Evolutionary conservation across 2,888 invertebrate species (phyloP).

Genomic region (Diarsia dahlii): DNA sequence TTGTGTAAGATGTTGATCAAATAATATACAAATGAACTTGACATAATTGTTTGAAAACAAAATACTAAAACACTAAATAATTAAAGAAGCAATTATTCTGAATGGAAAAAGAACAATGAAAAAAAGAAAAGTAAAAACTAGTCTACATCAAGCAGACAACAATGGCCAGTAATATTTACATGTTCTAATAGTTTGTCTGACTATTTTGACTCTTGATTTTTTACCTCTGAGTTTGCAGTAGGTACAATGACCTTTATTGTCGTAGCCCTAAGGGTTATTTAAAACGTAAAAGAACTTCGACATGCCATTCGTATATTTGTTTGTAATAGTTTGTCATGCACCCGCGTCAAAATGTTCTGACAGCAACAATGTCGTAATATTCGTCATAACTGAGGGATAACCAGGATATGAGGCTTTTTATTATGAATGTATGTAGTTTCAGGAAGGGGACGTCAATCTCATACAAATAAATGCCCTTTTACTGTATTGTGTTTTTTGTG

Average conservation of each 20-base stretch:
- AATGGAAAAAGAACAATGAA: neutral
- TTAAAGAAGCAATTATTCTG: neutral
- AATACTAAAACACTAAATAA: neutral
- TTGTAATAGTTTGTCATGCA: conserved; percentile 14
- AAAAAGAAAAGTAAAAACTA: neutral
- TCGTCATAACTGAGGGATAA: conserved; percentile 27
- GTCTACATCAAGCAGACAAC: neutral
- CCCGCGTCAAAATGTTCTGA: conserved; percentile 35
- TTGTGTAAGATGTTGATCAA: too few species aligned
- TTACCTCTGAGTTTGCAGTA: neutral
- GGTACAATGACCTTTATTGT: neutral
- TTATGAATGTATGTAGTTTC: conserved; percentile 7
- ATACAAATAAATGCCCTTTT: conserved; percentile 15
- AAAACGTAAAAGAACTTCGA: neutral
- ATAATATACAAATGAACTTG: too few species aligned
- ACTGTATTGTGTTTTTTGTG: neutral
- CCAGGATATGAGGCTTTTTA: neutral
- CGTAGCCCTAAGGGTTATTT: neutral
- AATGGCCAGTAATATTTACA: conserved; percentile 1
- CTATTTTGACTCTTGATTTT: neutral
- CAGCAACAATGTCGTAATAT: conserved; percentile 40
- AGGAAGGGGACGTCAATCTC: conserved; percentile 2
- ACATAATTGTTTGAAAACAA: neutral
- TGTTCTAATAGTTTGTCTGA: neutral
- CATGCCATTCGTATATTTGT: neutral